phyloP scores from a whole-genome alignment of 2,113 vertebrate genomes.

The Suricata suricatta region DNA sequence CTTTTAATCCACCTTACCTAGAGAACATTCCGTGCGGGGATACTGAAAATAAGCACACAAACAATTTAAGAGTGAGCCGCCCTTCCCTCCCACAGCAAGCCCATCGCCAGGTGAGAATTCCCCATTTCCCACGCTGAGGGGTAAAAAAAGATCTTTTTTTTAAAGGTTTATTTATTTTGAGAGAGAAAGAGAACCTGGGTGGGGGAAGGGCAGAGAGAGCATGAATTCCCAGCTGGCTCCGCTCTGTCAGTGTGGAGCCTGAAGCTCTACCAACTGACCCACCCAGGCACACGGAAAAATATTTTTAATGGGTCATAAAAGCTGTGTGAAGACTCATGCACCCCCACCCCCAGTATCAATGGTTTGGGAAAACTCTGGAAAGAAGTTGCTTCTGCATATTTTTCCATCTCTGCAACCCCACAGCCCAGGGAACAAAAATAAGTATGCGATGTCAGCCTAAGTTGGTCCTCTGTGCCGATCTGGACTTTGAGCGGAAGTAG shows the following conservation, averaged over 20 bases:
- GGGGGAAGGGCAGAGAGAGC: too few relatives aligned
- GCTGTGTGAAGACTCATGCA: not conserved
- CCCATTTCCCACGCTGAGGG: not conserved
- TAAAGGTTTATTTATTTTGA: too few relatives aligned
- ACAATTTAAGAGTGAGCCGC: not conserved
- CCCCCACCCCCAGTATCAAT: not conserved
- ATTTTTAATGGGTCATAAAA: not conserved
- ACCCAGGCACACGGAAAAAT: too few relatives aligned
- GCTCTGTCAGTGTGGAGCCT: too few relatives aligned
- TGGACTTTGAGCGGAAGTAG: too few relatives aligned
- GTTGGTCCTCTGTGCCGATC: not conserved
- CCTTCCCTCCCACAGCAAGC: not conserved
- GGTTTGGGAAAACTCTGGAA: not conserved
- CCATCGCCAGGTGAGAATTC: not conserved
- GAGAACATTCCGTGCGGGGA: constrained; percentile 17
- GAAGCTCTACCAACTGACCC: too few relatives aligned
- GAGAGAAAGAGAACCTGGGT: too few relatives aligned
- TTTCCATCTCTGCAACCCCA: not conserved
- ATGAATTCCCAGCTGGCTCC: too few relatives aligned
- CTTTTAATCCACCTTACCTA: constrained; percentile 7
- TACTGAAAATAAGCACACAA: constrained; percentile 44
- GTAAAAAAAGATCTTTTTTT: not conserved
- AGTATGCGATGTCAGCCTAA: not conserved
- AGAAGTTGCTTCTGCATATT: not conserved
- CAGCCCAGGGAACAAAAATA: not conserved